Evolutionary conservation across 2,113 vertebrate species (phyloP).

Genomic region (Peromyscus polionotus): DNA sequence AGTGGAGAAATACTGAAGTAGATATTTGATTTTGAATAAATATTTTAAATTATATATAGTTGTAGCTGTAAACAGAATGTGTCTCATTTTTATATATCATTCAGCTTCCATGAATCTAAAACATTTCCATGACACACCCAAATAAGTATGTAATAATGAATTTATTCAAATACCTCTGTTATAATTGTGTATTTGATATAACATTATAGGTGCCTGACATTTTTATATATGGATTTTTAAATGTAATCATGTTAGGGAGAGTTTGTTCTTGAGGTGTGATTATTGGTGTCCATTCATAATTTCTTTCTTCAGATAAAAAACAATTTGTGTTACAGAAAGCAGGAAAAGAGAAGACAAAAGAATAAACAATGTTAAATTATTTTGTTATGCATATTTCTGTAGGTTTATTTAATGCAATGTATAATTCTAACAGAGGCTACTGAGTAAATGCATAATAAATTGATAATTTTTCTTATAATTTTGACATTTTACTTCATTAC

Average conservation of each 20-base stretch:
- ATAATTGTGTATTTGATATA: neutral
- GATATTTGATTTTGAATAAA: slow-evolving; percentile 20
- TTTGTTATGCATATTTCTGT: neutral
- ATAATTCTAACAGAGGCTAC: neutral
- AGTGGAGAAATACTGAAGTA: neutral
- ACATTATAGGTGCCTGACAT: neutral
- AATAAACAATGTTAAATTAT: neutral
- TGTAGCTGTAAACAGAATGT: slow-evolving; percentile 12
- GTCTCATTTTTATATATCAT: slow-evolving; percentile 1
- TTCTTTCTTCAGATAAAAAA: neutral
- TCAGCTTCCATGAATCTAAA: neutral
- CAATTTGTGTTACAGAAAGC: neutral
- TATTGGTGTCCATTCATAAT: neutral
- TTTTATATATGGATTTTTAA: slow-evolving; percentile 36
- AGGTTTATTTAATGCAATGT: neutral
- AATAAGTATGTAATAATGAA: neutral
- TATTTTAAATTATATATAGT: neutral
- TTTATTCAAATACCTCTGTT: neutral
- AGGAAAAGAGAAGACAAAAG: neutral
- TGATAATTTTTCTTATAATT: neutral
- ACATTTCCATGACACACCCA: neutral
- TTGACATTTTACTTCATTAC: neutral
- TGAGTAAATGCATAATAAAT: slow-evolving; percentile 12
- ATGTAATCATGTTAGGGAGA: neutral
- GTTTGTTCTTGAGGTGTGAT: neutral